phyloP scores from a whole-genome alignment of 2,888 invertebrate species.

The Boloria selene region DNA sequence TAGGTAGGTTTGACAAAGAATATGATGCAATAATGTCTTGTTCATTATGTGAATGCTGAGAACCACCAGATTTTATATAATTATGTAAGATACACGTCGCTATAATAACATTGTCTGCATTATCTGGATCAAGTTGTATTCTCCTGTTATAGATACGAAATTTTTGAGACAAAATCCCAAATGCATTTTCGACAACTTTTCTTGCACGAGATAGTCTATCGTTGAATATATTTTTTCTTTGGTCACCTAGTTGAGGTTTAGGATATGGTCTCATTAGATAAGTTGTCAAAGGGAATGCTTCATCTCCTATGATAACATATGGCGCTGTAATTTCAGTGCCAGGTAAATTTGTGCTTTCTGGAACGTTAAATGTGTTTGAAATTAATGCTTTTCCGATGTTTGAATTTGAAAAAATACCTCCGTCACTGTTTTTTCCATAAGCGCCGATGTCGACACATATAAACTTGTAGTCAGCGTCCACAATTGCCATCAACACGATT shows the following conservation, averaged over 20 bases:
- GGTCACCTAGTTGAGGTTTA: constrained; percentile 23
- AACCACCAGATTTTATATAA: no score
- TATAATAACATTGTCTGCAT: constrained; percentile 4
- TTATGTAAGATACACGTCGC: constrained; percentile 6
- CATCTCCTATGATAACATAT: constrained; percentile 30
- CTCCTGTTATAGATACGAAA: constrained; percentile 12
- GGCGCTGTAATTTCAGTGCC: constrained; percentile 31
- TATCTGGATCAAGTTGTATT: constrained; percentile 6
- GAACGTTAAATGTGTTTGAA: constrained; percentile 39
- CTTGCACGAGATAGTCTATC: constrained; percentile 14
- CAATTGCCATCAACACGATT: constrained; percentile 29
- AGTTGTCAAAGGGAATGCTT: constrained; percentile 20
- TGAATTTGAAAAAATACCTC: constrained; percentile 32
- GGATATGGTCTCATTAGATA: constrained; percentile 38
- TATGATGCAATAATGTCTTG: constrained; percentile 2
- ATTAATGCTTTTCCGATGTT: constrained; percentile 37
- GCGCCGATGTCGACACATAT: constrained; percentile 35
- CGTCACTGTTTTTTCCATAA: constrained; percentile 34
- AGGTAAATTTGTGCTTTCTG: constrained; percentile 32
- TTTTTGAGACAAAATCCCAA: constrained; percentile 16
- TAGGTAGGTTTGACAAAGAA: constrained; percentile 12
- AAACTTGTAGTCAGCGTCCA: constrained; percentile 39
- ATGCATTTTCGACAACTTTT: constrained; percentile 19
- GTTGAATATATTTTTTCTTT: constrained; percentile 26
- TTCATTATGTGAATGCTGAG: constrained; percentile 1